These are phyloP conservation scores for Sinhomidia bicolor DNA, from an alignment of 2,888 invertebrate species.

Conservation along the genomic window DNA sequence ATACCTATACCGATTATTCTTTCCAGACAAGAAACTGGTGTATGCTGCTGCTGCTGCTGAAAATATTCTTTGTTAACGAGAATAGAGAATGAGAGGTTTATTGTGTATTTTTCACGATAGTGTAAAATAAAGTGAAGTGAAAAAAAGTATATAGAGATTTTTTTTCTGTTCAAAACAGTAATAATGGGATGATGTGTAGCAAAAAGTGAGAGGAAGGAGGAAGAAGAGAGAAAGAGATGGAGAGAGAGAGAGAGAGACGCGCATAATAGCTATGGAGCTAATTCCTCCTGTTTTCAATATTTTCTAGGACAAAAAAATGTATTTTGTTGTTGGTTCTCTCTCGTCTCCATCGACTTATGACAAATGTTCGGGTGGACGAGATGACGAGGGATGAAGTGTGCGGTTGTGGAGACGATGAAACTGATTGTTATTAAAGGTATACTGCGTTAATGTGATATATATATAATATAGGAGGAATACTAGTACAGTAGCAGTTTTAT, in stretches of 20 bases:
- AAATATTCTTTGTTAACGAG: conserved; percentile 59
- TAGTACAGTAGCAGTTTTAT: background rate
- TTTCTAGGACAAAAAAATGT: conserved; percentile 18
- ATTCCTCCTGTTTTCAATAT: conserved; percentile 39
- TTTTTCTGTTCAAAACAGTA: conserved; percentile 23
- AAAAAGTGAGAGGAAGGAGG: background rate
- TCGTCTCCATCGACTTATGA: background rate
- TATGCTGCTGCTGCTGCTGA: conserved; percentile 57
- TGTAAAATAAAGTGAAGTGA: conserved; percentile 57
- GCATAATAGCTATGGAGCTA: conserved; percentile 50
- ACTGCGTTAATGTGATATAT: background rate
- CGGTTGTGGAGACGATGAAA: conserved; percentile 14
- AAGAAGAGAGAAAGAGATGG: background rate
- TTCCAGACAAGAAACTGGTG: conserved; percentile 21
- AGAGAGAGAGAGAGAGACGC: conserved; percentile 1
- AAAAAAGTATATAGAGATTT: conserved; percentile 39
- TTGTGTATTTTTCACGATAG: conserved; percentile 46
- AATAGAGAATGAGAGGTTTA: conserved; percentile 34
- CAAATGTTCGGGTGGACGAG: background rate
- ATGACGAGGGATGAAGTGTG: conserved; percentile 4
- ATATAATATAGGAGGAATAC: background rate
- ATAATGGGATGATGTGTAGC: background rate
- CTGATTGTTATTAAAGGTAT: background rate
- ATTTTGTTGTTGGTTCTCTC: background rate
- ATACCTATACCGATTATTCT: conserved; percentile 17